Evolutionary conservation across 2,113 vertebrate genomes (phyloP).

Genomic region (Pygoscelis adeliae): DNA sequence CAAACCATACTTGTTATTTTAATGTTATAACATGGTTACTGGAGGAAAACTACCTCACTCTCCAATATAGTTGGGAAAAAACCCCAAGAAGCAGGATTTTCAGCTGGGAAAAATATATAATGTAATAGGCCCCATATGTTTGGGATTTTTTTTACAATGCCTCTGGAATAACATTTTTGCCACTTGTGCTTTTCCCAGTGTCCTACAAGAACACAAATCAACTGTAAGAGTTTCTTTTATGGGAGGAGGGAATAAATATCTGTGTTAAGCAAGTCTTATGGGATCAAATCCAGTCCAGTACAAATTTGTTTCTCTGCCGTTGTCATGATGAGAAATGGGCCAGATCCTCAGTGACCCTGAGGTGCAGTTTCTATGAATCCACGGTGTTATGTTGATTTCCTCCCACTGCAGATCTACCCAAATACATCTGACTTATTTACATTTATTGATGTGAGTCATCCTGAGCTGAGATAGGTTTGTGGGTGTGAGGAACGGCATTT

Average conservation of each 20-base stretch:
- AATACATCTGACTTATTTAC: background rate
- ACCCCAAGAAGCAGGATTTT: background rate
- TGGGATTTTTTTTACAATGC: background rate
- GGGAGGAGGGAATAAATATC: background rate
- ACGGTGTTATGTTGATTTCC: background rate
- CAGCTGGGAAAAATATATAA: background rate
- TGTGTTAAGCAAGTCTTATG: background rate
- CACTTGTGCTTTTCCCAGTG: background rate
- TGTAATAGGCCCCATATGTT: background rate
- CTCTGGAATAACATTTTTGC: background rate
- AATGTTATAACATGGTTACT: background rate
- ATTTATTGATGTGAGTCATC: background rate
- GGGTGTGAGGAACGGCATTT: background rate
- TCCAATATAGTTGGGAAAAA: background rate
- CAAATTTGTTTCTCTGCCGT: background rate
- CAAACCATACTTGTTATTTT: background rate
- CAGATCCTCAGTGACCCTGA: background rate
- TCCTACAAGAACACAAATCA: background rate
- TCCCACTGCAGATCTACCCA: background rate
- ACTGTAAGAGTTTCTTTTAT: background rate
- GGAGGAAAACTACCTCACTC: background rate
- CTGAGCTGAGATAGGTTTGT: background rate
- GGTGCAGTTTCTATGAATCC: background rate
- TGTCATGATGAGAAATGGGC: background rate
- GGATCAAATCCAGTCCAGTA: background rate